Evolutionary conservation across 2,797 vertebrate species (phyloP), one percentile per base, ranked within the genome.

Genomic region (Crocodylus rhombifer): DNA sequence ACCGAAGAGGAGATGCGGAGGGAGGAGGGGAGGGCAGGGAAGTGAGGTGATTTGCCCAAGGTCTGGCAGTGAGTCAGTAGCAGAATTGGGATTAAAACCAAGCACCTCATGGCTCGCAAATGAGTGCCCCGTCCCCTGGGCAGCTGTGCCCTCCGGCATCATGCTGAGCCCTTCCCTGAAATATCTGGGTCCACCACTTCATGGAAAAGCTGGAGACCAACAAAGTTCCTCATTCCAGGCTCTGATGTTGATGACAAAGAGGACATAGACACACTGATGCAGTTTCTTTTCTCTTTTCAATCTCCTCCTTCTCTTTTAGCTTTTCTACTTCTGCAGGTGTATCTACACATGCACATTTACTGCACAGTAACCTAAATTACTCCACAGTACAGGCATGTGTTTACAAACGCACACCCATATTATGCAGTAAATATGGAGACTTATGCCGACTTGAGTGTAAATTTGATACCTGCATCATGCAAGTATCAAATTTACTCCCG

Each of bases 1-100:
- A 6, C 4, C n/a, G 84, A 14, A 21, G 16, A 0, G 0, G 3
- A 56, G 64, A 2, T 20, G 15, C 82, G 61, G 64, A 4, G 30
- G 30, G 30, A 30, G 30, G 30, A 30, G 30, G 42, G 42, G 42
- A 51, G 33, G 33, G 33, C 6, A 28, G 86, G 28, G 13, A 17
- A 21, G 55, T 73, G 61, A 89, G 25, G 26, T 3, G 21, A 62
- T 16, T 33, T 81, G n/a, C 33, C 7, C 8, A n/a, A 62, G 26
- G 73, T 62, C 28, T 13, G 14, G 0, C 0, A 6, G 21, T 10
- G 10, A 15, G 62, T 71, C 36, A 9, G 25, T 23, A 11, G 4
- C 0, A 2, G 33, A 16, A 5, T 51, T 10, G 8, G 36, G 21
- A 42, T 42, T 51, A 21, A 17, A 23, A 6, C 21, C 21, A 23